These are phyloP conservation scores for Drosophila nebulosa DNA, from an alignment of 1,140 invertebrate genomes.

Conservation along the genomic window DNA sequence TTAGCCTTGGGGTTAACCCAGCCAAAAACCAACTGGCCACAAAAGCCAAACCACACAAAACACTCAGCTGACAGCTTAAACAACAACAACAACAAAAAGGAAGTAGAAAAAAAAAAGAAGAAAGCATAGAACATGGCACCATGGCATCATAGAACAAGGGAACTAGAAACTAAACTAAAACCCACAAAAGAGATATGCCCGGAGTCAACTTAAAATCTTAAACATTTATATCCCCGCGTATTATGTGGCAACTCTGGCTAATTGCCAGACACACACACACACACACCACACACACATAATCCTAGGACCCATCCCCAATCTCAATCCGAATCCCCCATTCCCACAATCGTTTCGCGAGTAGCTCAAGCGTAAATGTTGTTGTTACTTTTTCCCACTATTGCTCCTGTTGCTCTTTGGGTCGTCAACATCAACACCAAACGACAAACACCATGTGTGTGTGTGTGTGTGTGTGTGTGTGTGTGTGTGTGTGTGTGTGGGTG, in stretches of 20 bases:
- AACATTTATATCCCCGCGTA: constrained; percentile 80
- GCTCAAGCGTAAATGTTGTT: background rate
- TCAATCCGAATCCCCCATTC: no score
- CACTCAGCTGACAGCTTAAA: constrained; percentile 54
- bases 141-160: background rate
- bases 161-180: constrained; percentile 50
- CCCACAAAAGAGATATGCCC: constrained; percentile 29
- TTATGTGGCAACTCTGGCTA: constrained; percentile 80
- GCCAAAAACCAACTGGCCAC: constrained; percentile 30
- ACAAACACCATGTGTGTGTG: background rate
- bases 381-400: background rate
- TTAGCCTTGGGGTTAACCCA: constrained; percentile 57
- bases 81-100: constrained; percentile 5
- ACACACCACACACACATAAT: constrained; percentile 9
- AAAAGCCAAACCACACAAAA: constrained; percentile 61
- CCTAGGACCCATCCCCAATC: no score
- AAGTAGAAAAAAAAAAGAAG: background rate
- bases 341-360: constrained; percentile 19
- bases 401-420: constrained; percentile 29
- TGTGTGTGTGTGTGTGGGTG: constrained; percentile 36
- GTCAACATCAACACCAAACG: constrained; percentile 8
- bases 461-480: background rate
- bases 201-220: constrained; percentile 74
- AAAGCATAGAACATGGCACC: background rate
- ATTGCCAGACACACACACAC: constrained; percentile 54